Conservation (phyloP, 2,113 vertebrate species). For the Trematomus loennbergii region DNA sequence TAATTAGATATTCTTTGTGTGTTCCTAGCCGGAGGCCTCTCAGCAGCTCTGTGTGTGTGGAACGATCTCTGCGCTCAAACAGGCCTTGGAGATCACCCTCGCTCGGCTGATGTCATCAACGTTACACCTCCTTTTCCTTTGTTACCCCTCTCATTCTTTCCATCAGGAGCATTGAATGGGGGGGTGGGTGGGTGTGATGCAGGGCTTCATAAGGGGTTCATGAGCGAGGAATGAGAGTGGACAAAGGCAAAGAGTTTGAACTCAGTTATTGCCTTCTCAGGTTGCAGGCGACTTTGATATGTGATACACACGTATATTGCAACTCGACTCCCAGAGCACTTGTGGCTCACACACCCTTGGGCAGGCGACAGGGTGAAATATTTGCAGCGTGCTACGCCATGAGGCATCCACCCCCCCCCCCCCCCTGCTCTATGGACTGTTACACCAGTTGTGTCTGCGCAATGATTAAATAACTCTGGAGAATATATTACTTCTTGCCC, state of each 20-base stretch:
- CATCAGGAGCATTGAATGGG: slow-evolving; percentile 14
- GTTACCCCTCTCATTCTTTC: slow-evolving; percentile 58
- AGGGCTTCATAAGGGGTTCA: slow-evolving; percentile 34
- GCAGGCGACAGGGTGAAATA: slow-evolving; percentile 49
- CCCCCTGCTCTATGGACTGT: slow-evolving; percentile 21
- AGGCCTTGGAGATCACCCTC: slow-evolving; percentile 44
- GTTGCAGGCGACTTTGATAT: slow-evolving; percentile 79
- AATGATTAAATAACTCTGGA: slow-evolving; percentile 61
- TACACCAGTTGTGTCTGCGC: slow-evolving; percentile 29
- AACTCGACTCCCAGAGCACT: slow-evolving; percentile 53
- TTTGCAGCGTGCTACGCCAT: slow-evolving; percentile 15
- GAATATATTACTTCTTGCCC: slow-evolving; percentile 58
- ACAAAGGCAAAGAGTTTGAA: slow-evolving; percentile 59
- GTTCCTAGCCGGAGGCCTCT: slow-evolving; percentile 28
- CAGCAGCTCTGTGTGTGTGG: slow-evolving; percentile 36
- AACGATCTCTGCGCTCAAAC: slow-evolving; percentile 43
- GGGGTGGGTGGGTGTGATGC: slow-evolving; percentile 15
- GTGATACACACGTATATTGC: slow-evolving; percentile 73
- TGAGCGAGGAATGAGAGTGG: slow-evolving; percentile 59
- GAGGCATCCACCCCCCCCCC: slow-evolving; percentile 22
- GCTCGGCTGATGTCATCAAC: slow-evolving; percentile 54
- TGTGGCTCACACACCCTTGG: slow-evolving; percentile 44
- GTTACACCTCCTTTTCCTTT: slow-evolving; percentile 46
- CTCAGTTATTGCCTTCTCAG: slow-evolving; percentile 70
- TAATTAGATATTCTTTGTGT: slow-evolving; percentile 57